Evolutionary conservation across 2,113 vertebrate species (phyloP).

Genomic region (Paralichthys olivaceus): DNA sequence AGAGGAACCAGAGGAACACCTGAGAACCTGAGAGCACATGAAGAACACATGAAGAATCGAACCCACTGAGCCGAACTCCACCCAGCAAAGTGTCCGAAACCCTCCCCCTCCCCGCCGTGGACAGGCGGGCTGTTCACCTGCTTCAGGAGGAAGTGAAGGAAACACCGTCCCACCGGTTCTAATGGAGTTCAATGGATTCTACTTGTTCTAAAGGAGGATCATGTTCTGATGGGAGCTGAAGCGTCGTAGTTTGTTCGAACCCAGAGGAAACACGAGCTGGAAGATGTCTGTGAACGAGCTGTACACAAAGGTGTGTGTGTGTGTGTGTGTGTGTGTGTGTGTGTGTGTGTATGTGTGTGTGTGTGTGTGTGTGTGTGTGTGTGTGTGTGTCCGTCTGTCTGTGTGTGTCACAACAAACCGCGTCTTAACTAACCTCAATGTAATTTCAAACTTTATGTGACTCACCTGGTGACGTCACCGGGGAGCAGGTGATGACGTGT

Average conservation of each 20-base stretch:
- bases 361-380: too few species aligned
- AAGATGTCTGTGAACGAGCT: conserved; percentile 83
- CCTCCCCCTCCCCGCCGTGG: background rate
- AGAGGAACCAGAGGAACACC: background rate
- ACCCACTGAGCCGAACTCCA: background rate
- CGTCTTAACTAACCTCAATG: background rate
- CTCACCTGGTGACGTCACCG: background rate
- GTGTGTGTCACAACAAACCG: background rate
- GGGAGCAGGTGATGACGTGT: background rate
- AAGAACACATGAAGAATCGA: background rate
- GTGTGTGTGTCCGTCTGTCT: background rate
- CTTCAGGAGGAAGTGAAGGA: background rate
- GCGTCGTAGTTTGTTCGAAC: background rate
- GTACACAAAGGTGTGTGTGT: conserved; percentile 82
- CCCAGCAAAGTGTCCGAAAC: background rate
- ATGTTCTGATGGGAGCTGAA: background rate
- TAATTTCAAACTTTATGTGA: background rate
- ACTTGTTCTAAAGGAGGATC: background rate
- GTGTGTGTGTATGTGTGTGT: background rate
- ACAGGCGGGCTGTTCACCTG: background rate
- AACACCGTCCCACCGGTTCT: background rate
- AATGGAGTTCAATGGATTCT: background rate
- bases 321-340: background rate
- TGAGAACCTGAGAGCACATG: background rate
- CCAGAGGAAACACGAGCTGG: background rate